Base-by-base conservation (phyloP, 2,113 vertebrate species). In the Procavia capensis region DNA sequence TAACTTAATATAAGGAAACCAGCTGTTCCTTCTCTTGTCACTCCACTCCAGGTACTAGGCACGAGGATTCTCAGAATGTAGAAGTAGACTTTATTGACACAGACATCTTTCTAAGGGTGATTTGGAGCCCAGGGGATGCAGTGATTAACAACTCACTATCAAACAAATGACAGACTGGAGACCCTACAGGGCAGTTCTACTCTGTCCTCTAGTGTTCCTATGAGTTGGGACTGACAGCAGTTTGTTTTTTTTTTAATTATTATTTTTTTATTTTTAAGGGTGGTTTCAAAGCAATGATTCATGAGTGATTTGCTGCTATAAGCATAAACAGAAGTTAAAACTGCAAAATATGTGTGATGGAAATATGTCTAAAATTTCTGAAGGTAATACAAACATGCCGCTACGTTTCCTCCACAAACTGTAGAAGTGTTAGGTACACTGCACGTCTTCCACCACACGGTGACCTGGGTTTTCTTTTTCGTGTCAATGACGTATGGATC, bases 371-470 rank as follows among this genome's bases (percentile, higher is more conserved):
- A 3, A 76, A 25, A 82, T 25, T 61, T n/a, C 54, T 11, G 24
- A 24, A 74, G n/a, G n/a, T 31, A 0, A 6, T 76, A 5, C 4
- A 1, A 3, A 10, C 1, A 9, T 8, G n/a, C 13, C 39, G 22
- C 27, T 8, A 2, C 10, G 3, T 70, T 36, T 36, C 39, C 45
- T 4, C 34, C 17, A 20, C n/a, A 41, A 34, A 47, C 19, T 24
- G 20, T 14, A 24, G 13, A 2, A 39, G 24, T 45, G 6, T 22
- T 39, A 6, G 20, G 5, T 20, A 29, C 63, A 36, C 2, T 4
- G 9, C 34, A 36, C 22, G 8, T 22, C 45, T 39, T 19, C 17
- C 57, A n/a, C 39, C 84, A 63, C 3, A 34, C 34, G 9, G 16
- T 68, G 31, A 29, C 66, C 27, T 68, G 19, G 17, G 31, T 20